Evolutionary conservation across 1,140 invertebrate genomes (phyloP).

Genomic region (Thaumetopoea pityocampa): DNA sequence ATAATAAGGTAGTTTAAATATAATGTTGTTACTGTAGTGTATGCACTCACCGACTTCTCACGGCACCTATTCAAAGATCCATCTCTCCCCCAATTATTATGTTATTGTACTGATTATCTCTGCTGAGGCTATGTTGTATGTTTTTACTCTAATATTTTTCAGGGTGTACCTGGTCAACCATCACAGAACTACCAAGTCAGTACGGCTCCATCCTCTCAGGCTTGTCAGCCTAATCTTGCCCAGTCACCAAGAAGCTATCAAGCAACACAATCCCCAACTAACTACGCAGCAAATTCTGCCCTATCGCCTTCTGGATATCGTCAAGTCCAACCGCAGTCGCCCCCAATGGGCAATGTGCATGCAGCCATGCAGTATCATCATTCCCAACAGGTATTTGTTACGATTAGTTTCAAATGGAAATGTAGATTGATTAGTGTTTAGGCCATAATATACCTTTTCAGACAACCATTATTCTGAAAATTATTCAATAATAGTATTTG

Average conservation of each 20-base stretch:
- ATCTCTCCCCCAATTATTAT: too few species aligned
- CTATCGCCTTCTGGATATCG: constrained; percentile 62
- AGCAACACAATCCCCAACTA: constrained; percentile 49
- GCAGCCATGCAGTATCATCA: constrained; percentile 65
- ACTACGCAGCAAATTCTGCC: constrained; percentile 44
- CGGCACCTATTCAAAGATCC: too few species aligned
- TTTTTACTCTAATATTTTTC: constrained; percentile 1
- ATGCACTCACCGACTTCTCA: too few species aligned
- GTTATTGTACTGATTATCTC: too few species aligned
- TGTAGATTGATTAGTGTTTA: too few species aligned
- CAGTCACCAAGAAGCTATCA: constrained; percentile 63
- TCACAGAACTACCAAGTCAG: constrained; percentile 61
- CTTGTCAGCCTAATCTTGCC: constrained; percentile 48
- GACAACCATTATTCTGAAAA: too few species aligned
- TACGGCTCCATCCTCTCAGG: constrained; percentile 43
- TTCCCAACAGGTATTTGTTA: constrained; percentile 63
- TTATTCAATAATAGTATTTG: too few species aligned
- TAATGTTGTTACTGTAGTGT: too few species aligned
- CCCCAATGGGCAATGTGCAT: constrained; percentile 55
- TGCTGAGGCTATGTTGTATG: too few species aligned
- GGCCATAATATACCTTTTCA: too few species aligned
- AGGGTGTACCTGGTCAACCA: constrained; percentile 53
- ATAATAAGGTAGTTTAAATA: too few species aligned
- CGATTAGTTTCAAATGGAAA: too few species aligned
- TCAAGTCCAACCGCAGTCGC: constrained; percentile 56